These are phyloP conservation scores for Tringa solitaria DNA, from an alignment of 2,113 vertebrate genomes.

Conservation along the genomic window DNA sequence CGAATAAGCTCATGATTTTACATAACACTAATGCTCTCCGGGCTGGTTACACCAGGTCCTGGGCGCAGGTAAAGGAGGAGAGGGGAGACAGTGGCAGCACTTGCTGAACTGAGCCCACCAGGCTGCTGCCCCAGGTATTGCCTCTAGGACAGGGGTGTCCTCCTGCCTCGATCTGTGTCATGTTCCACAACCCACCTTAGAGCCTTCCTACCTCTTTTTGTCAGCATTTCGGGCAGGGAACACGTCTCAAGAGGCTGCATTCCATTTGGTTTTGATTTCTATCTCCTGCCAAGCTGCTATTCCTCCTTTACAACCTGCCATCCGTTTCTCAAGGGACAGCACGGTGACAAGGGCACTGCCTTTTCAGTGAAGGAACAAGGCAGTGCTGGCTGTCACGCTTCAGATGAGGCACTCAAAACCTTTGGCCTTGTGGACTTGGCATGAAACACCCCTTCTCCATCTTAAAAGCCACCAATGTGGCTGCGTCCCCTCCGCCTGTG, in stretches of 20 bases:
- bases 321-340: neutral
- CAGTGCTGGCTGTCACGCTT: neutral
- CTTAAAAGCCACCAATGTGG: neutral
- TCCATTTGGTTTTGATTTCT: neutral
- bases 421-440: neutral
- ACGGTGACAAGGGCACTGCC: neutral
- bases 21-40: accelerated
- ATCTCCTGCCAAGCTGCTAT: neutral
- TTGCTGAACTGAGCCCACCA: neutral
- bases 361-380: neutral
- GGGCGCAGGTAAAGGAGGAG: neutral
- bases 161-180: accelerated
- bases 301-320: neutral
- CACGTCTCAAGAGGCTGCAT: neutral
- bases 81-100: accelerated
- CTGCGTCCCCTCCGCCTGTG: neutral
- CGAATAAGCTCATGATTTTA: neutral
- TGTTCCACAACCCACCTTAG: neutral
- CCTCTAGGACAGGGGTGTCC: neutral
- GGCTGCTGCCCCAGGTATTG: no score
- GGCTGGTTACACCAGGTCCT: neutral
- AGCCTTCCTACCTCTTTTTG: neutral
- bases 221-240: neutral
- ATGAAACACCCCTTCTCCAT: neutral
- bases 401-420: neutral